Percentiles rank a stretch among this genome's conserved stretches.
Evolutionary conservation across 2,113 vertebrate species (phyloP).

Genomic region (Solea solea): DNA sequence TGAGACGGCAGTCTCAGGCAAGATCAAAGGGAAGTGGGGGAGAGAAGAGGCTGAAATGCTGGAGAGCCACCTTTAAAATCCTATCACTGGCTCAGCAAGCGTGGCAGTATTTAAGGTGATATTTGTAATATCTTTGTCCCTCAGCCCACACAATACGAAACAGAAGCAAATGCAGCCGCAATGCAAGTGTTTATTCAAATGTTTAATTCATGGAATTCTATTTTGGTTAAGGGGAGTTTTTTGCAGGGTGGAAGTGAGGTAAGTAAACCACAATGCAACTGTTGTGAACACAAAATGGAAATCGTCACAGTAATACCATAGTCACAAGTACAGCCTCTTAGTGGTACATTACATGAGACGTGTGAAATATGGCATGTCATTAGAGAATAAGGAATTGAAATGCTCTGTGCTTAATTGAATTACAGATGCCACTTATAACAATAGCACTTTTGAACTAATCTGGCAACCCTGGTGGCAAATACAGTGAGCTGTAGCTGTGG

Average conservation of each 20-base stretch:
- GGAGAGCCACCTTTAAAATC: constrained; percentile 61
- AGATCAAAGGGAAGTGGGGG: constrained; percentile 64
- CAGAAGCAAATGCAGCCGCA: constrained; percentile 19
- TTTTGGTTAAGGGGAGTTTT: constrained; percentile 37
- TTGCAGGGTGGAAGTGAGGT: constrained; percentile 2
- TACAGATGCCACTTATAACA: too few species aligned
- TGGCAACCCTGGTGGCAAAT: too few species aligned
- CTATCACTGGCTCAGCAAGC: constrained; percentile 62
- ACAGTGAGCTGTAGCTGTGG: too few species aligned
- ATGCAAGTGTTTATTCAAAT: constrained; percentile 34
- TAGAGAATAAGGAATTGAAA: too few species aligned
- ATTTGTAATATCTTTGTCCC: constrained; percentile 64
- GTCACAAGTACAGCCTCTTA: too few species aligned
- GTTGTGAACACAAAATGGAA: not conserved
- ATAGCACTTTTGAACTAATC: not conserved
- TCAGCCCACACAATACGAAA: constrained; percentile 39
- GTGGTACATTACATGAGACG: too few species aligned
- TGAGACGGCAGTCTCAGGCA: constrained; percentile 62
- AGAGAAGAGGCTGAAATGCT: constrained; percentile 41
- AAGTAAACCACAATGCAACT: constrained; percentile 4
- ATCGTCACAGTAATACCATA: not conserved
- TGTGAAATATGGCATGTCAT: too few species aligned
- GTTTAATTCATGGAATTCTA: constrained; percentile 8
- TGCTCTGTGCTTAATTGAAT: too few species aligned
- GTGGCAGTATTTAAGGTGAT: constrained; percentile 63